Evolutionary conservation across 2,113 vertebrate genomes (phyloP).

Genomic region (Lophochroa leadbeateri): DNA sequence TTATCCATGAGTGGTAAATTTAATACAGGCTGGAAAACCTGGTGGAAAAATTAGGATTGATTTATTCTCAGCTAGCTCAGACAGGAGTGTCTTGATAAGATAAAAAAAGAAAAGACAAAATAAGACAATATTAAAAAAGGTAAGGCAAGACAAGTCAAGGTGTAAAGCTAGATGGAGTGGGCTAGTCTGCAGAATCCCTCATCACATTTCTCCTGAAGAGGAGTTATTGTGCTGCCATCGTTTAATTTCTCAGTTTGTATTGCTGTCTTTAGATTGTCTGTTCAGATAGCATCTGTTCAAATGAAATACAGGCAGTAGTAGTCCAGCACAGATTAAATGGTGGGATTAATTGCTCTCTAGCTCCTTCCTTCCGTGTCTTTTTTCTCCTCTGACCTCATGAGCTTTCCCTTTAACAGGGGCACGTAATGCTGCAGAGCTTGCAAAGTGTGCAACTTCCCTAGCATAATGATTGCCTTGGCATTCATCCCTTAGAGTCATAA

Average conservation of each 20-base stretch:
- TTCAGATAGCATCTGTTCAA: neutral
- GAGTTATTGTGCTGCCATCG: neutral
- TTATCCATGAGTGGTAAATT: slow-evolving; percentile 14
- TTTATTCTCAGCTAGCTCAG: neutral
- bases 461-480: slow-evolving; percentile 33
- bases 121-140: neutral
- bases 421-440: neutral
- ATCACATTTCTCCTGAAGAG: neutral
- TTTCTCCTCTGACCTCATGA: neutral
- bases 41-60: slow-evolving; percentile 18
- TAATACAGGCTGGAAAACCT: slow-evolving; percentile 32
- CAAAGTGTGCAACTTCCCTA: neutral
- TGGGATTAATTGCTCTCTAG: neutral
- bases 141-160: neutral
- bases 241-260: neutral
- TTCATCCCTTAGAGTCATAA: slow-evolving; percentile 44
- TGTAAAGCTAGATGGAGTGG: neutral
- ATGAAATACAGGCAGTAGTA: neutral
- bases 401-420: neutral
- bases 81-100: neutral
- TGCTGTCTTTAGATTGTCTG: neutral
- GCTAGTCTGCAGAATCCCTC: neutral
- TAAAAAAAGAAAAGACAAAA: neutral
- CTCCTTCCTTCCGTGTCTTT: neutral
- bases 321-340: neutral